Percentiles rank a stretch among this genome's conserved stretches.
These are phyloP conservation scores for Polyploca ridens DNA, from an alignment of 2,888 invertebrate species.

Conservation along the genomic window DNA sequence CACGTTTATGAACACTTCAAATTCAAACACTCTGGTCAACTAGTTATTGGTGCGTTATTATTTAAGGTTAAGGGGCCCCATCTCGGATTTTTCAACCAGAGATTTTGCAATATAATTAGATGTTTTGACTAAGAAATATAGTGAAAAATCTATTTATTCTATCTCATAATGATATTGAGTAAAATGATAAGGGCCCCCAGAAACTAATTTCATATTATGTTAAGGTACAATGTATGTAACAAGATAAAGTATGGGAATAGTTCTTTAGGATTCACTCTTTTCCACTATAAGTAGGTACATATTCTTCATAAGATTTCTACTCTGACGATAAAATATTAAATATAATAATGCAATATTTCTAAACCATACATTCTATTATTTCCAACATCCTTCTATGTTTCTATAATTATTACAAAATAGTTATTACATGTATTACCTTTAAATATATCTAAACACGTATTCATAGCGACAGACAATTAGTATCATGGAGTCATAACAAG, in stretches of 20 bases:
- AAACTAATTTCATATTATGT: background rate
- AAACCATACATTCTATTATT: conserved; percentile 56
- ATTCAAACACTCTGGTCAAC: conserved; percentile 74
- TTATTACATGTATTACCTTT: conserved; percentile 38
- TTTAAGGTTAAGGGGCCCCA: conserved; percentile 41
- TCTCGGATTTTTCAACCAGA: background rate
- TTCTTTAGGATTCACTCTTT: conserved; percentile 37
- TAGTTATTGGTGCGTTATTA: conserved; percentile 60
- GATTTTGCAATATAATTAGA: background rate
- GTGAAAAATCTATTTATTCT: no score
- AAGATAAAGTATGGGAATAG: conserved; percentile 23
- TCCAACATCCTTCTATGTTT: conserved; percentile 71
- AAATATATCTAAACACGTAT: conserved; percentile 21
- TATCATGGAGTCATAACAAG: conserved; percentile 58
- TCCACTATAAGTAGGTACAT: conserved; percentile 32
- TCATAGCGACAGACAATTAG: conserved; percentile 39
- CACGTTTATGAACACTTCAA: conserved; percentile 81
- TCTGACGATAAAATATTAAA: conserved; percentile 60
- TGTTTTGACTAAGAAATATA: no score
- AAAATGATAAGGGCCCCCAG: background rate
- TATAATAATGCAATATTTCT: conserved; percentile 48
- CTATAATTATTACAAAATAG: conserved; percentile 55
- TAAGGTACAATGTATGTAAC: background rate
- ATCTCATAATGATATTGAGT: no score
- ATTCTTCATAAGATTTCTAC: conserved; percentile 65